Evolutionary conservation across 2,888 invertebrate species (phyloP), one percentile per base, ranked within the genome.

Genomic region (Chaitophorus viminalis): DNA sequence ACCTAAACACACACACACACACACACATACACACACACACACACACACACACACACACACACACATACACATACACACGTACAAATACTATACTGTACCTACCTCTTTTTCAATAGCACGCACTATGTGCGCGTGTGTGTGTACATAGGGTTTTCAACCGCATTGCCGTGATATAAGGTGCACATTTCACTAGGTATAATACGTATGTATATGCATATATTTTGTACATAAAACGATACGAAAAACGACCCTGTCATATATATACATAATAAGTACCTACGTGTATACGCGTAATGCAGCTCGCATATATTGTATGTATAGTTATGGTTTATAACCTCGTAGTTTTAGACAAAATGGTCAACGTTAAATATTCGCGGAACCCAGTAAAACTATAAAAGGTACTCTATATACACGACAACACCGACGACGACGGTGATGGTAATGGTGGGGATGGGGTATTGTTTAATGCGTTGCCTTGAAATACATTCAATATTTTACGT

Each of bases 141-240:
- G 81, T 81, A 68, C 21, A n/a, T n/a, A n/a, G 31, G 54, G 31
- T 65, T 79, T 79, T 79, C 79, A 60, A 36, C 79, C 78, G 54
- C 54, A 36, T 25, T 17, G 68, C 29, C 65, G 33, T 78, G 33
- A 60, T 78, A 78, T 36, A 70, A 82, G 82, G 82, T 70, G 82
- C 21, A 70, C 70, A 82, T 82, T 82, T 70, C 70, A 65, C 60
- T 60, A 36, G 54, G 54, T 33, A 36, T 36, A 46, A 54, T 33
- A 79, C 78, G 39, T 25, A n/a, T n/a, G 11, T 25, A 1, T 11
- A n/a, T 21, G n/a, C 25, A 75, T 36, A n/a, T 65, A 65, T 65
- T n/a, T 54, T 18, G 54, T 11, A 18, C 21, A 68, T 68, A 68
- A 29, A 68, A 77, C 31, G 31, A 31, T 31, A 52, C 77, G 77